Percentiles rank a stretch among this genome's conserved stretches.
Evolutionary conservation across 2,888 invertebrate genomes (phyloP).

Genomic region (Synergus laeviventris): DNA sequence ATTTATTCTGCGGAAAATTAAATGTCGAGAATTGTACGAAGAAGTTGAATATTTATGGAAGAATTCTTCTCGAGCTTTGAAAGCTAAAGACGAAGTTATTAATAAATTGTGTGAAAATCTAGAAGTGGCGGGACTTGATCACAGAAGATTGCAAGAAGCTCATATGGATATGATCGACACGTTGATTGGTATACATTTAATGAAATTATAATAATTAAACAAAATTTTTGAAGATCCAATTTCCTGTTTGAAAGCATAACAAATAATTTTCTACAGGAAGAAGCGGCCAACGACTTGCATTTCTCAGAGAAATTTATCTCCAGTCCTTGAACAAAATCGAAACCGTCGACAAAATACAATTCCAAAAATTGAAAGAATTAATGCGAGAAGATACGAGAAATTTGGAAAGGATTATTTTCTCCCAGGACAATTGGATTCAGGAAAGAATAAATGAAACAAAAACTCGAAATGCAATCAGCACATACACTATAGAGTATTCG

Average conservation of each 20-base stretch:
- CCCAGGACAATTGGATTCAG: slow-evolving; percentile 75
- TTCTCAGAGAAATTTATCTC: slow-evolving; percentile 79
- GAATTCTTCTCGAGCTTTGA: slow-evolving; percentile 81
- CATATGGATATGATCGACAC: slow-evolving; percentile 85
- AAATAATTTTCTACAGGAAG: slow-evolving; percentile 75
- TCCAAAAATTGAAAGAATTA: slow-evolving; percentile 77
- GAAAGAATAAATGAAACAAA: slow-evolving; percentile 60
- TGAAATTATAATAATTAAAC: slow-evolving; percentile 30
- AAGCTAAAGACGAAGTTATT: slow-evolving; percentile 83
- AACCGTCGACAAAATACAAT: slow-evolving; percentile 77
- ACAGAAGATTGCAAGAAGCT: slow-evolving; percentile 83
- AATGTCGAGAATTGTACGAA: slow-evolving; percentile 85
- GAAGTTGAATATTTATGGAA: slow-evolving; percentile 82
- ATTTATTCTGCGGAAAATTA: slow-evolving; percentile 84
- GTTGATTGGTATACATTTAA: slow-evolving; percentile 79
- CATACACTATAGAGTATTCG: slow-evolving; percentile 62
- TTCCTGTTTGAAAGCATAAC: slow-evolving; percentile 14
- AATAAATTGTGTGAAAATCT: slow-evolving; percentile 81
- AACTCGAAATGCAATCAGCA: slow-evolving; percentile 65
- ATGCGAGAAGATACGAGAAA: slow-evolving; percentile 79
- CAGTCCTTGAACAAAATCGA: slow-evolving; percentile 78
- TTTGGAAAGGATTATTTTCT: slow-evolving; percentile 79
- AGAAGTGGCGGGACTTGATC: slow-evolving; percentile 85
- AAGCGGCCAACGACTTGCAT: slow-evolving; percentile 79
- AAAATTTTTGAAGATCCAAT: slow-evolving; percentile 16